Conservation (phyloP, 2,888 invertebrate genomes). For the Antitype chi region DNA sequence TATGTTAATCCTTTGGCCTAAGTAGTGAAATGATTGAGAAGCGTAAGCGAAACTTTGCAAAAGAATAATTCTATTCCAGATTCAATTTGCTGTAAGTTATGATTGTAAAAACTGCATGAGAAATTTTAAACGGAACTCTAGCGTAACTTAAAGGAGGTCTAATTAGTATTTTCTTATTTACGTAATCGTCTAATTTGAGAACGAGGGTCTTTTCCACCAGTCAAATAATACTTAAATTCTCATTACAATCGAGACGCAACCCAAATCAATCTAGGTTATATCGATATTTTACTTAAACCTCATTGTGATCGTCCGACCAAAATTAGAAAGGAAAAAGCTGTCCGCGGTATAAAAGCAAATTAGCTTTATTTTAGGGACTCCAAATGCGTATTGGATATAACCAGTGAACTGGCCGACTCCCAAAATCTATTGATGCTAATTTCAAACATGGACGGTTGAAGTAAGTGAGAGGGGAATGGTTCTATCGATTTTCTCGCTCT, state of each 20-base stretch:
- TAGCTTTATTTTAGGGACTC: slow-evolving; percentile 61
- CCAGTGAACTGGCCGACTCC: slow-evolving; percentile 61
- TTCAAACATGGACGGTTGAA: slow-evolving; percentile 65
- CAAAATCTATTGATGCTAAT: slow-evolving; percentile 71
- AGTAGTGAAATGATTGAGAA: background rate
- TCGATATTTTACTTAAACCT: slow-evolving; percentile 38
- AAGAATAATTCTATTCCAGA: background rate
- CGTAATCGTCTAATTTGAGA: background rate
- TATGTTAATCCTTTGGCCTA: background rate
- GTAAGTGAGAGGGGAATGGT: slow-evolving; percentile 71
- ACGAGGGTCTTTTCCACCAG: background rate
- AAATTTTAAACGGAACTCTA: too few species aligned
- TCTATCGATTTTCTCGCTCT: slow-evolving; percentile 66
- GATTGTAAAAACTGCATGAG: too few species aligned
- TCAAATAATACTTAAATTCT: slow-evolving; percentile 43
- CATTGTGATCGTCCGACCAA: slow-evolving; percentile 32
- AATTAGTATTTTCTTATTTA: background rate
- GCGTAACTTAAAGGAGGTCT: background rate
- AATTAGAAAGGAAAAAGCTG: slow-evolving; percentile 48
- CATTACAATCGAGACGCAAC: slow-evolving; percentile 16
- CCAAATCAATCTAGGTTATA: slow-evolving; percentile 41
- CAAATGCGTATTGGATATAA: slow-evolving; percentile 66
- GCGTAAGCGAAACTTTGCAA: background rate
- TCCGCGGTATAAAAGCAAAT: slow-evolving; percentile 56
- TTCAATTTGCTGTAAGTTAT: background rate